Percentiles rank a stretch among this genome's conserved stretches.
These are phyloP conservation scores for Pteronura brasiliensis DNA, from an alignment of 2,113 vertebrate species.

Conservation along the genomic window DNA sequence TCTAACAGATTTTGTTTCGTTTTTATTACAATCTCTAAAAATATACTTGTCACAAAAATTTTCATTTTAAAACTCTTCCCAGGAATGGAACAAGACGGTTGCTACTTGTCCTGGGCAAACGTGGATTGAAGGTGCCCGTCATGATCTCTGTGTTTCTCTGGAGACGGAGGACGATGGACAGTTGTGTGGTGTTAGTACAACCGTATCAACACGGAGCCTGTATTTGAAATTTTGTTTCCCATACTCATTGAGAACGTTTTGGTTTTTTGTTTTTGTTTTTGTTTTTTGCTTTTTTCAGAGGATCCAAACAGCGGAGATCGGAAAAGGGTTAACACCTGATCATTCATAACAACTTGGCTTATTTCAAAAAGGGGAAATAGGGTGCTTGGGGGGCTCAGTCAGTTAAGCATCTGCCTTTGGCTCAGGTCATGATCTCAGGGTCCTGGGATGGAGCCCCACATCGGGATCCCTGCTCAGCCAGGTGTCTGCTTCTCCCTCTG, in stretches of 20 bases:
- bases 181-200: accelerated
- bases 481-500: too few species aligned
- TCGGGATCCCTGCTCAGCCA: too few species aligned
- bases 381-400: too few species aligned
- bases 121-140: accelerated
- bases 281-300: background rate
- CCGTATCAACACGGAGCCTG: background rate
- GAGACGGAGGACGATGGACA: accelerated
- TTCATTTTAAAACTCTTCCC: background rate
- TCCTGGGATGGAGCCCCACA: too few species aligned
- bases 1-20: background rate
- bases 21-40: background rate
- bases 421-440: too few species aligned
- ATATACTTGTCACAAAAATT: background rate
- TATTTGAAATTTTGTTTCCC: too few species aligned
- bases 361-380: background rate
- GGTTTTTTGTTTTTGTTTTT: too few species aligned
- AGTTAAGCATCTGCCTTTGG: too few species aligned
- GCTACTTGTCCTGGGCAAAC: background rate
- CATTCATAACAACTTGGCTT: background rate
- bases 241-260: background rate
- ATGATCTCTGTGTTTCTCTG: background rate
- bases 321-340: background rate
- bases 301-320: background rate
- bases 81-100: background rate